Conservation (phyloP, 2,797 vertebrate species). For the Myoxocephalus aenaeus region DNA sequence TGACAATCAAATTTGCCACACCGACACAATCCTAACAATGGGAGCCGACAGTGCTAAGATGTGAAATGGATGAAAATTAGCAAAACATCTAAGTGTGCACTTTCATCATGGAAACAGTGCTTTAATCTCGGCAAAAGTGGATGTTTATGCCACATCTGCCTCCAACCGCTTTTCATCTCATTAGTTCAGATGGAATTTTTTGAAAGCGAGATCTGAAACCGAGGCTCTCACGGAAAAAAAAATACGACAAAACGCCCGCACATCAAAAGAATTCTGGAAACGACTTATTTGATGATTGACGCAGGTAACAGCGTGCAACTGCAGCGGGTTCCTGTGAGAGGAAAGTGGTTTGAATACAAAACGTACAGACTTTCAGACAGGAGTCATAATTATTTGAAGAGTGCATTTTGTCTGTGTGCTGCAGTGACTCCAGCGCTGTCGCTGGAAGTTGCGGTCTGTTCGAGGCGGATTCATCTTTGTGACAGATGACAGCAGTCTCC, state of each 20-base stretch:
- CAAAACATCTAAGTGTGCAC: constrained; percentile 65
- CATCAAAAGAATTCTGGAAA: constrained; percentile 71
- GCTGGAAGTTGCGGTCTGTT: constrained; percentile 20
- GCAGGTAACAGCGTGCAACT: constrained; percentile 54
- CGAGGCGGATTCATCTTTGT: constrained; percentile 43
- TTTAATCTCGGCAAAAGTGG: constrained; percentile 76
- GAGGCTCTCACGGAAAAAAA: constrained; percentile 17
- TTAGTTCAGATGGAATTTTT: constrained; percentile 58
- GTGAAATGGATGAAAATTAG: constrained; percentile 68
- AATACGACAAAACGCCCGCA: constrained; percentile 48
- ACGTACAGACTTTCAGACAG: constrained; percentile 7
- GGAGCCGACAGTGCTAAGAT: constrained; percentile 52
- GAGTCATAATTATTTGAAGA: constrained; percentile 29
- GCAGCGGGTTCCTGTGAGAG: constrained; percentile 6
- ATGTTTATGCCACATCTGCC: constrained; percentile 66
- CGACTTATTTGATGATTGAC: constrained; percentile 62
- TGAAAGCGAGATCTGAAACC: constrained; percentile 61
- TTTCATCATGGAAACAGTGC: constrained; percentile 69
- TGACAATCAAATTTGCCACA: constrained; percentile 41
- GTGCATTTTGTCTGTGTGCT: constrained; percentile 27
- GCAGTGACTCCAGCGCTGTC: constrained; percentile 7
- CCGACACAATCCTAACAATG: constrained; percentile 55
- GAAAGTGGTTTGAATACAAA: constrained; percentile 51
- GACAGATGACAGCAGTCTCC: constrained; percentile 36
- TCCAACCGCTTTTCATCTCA: constrained; percentile 71